These are phyloP conservation scores for Ochropleura plecta DNA, from an alignment of 2,888 invertebrate species.

Conservation along the genomic window DNA sequence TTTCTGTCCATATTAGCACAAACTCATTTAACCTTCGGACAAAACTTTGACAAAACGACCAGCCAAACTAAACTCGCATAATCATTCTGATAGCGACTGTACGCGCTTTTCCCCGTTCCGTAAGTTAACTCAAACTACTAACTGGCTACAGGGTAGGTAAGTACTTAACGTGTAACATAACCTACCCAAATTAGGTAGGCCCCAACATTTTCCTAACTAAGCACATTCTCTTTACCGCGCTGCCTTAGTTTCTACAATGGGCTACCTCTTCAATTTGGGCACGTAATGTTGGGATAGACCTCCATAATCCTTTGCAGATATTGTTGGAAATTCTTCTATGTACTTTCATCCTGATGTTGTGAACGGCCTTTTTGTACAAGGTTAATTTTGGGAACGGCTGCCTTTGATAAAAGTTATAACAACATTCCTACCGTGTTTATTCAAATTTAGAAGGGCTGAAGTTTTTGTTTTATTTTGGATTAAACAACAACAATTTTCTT, in stretches of 20 bases:
- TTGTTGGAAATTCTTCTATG: slow-evolving; percentile 60
- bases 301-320: slow-evolving; percentile 64
- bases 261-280: slow-evolving; percentile 65
- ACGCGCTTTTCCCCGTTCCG: slow-evolving; percentile 55
- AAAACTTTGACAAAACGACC: slow-evolving; percentile 38
- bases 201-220: slow-evolving; percentile 64
- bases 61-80: slow-evolving; percentile 25
- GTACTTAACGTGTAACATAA: slow-evolving; percentile 67
- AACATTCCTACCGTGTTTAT: slow-evolving; percentile 47
- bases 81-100: slow-evolving; percentile 58
- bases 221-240: slow-evolving; percentile 65
- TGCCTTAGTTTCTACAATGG: slow-evolving; percentile 60
- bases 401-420: slow-evolving; percentile 45
- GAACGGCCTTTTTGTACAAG: slow-evolving; percentile 52
- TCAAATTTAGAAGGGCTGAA: slow-evolving; percentile 30
- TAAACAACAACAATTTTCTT: slow-evolving; percentile 16
- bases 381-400: slow-evolving; percentile 49
- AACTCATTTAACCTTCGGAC: slow-evolving; percentile 1
- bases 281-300: slow-evolving; percentile 66
- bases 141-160: slow-evolving; percentile 55
- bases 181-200: slow-evolving; percentile 65
- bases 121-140: slow-evolving; percentile 58
- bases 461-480: slow-evolving; percentile 41
- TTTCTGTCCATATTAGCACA: not conserved
- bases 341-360: slow-evolving; percentile 58